Evolutionary conservation across 2,797 vertebrate species (phyloP), one percentile per base, ranked within the genome.

Genomic region (Sebastes aleutianus): DNA sequence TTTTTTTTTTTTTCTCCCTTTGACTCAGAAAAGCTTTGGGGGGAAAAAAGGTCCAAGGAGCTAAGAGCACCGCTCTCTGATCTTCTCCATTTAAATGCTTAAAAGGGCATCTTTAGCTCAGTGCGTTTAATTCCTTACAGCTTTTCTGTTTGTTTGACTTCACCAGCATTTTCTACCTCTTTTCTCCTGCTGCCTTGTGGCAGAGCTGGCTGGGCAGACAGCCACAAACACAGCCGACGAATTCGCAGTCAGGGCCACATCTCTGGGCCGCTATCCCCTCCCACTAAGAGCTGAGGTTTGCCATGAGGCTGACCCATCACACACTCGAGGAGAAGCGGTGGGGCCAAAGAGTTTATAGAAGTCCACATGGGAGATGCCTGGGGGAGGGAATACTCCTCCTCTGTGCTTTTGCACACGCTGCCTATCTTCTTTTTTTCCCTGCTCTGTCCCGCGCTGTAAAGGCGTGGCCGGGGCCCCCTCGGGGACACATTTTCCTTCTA

Each of bases 401-500:
- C 72, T 79, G n/a, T 32, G 61, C 78, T 73, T 75, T 62, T 84
- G 53, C 78, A 75, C 63, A 29, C 7, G 29, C 74, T 56, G 70
- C 70, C 84, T 71, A 77, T 88, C 84, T 83, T 73, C 70, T 67
- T 79, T 66, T 53, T 57, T 53, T 47, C 56, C 67, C 50, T 16
- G 57, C 67, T 50, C 74, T 82, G 76, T 85, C 80, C 82, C 64
- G 65, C 63, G 26, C 80, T 85, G 74, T 84, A 84, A 83, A 91
- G 86, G 82, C 32, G 84, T 88, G 85, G 79, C 77, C 16, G 22
- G 16, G 22, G n/a, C 50, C 32, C 84, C 89, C 63, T 57, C 64
- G 27, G 88, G 89, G 85, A 84, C 62, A 80, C 76, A 82, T 93
- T 91, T 91, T 47, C 84, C 90, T 85, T 87, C 90, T 82, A 85